phyloP scores from a whole-genome alignment of 2,888 invertebrate genomes.

The Biston stratarius region DNA sequence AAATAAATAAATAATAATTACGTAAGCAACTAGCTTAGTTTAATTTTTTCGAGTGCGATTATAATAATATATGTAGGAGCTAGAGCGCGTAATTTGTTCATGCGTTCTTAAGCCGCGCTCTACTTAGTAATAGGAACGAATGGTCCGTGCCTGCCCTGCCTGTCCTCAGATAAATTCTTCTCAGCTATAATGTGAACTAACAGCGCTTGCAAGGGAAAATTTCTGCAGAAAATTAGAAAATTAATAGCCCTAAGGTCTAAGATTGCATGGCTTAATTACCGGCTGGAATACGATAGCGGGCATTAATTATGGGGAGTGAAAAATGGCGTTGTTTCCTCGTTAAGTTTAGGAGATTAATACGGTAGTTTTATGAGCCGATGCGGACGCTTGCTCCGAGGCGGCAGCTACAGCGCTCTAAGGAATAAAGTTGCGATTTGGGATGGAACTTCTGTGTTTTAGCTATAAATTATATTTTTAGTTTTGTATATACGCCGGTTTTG shows the following conservation, averaged over 20 bases:
- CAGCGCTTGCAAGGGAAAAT: constrained; percentile 49
- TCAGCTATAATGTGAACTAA: constrained; percentile 55
- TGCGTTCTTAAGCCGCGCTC: constrained; percentile 30
- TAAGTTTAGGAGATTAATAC: constrained; percentile 39
- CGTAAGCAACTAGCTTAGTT: too few relatives aligned
- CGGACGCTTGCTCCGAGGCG: neutral
- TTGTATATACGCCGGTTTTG: neutral
- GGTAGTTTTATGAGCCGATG: constrained; percentile 36
- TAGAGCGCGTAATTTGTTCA: neutral
- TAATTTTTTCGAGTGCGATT: too few relatives aligned
- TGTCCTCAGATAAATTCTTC: constrained; percentile 57
- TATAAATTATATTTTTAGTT: neutral
- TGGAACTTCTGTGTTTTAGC: neutral
- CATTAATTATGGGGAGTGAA: constrained; percentile 46
- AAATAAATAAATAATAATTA: too few relatives aligned
- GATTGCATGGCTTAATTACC: constrained; percentile 47
- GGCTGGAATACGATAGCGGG: constrained; percentile 40
- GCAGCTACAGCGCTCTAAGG: neutral
- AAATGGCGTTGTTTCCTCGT: constrained; percentile 47
- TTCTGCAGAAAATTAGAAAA: constrained; percentile 45
- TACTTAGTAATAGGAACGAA: constrained; percentile 59
- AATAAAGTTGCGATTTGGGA: neutral
- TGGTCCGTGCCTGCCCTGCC: constrained; percentile 49
- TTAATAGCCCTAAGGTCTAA: constrained; percentile 46
- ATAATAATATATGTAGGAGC: neutral